Conservation (phyloP, 2,797 vertebrate genomes). For the Artibeus lituratus region DNA sequence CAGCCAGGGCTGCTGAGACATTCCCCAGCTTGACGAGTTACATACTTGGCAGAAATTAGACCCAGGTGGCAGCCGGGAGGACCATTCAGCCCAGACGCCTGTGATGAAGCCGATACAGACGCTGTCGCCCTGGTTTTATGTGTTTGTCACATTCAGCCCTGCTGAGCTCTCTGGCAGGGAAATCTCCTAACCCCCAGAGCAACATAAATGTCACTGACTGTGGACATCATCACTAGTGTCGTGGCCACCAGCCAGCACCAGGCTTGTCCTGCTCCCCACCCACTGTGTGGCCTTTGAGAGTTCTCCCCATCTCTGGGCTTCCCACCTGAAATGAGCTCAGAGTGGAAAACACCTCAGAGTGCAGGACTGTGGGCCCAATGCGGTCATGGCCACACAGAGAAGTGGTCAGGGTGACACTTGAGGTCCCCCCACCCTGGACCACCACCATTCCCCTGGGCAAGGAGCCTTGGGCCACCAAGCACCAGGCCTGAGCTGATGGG, state of each 20-base stretch:
- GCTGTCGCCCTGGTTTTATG: not conserved
- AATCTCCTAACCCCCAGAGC: not conserved
- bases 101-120: conserved; percentile 30
- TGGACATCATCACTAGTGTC: not conserved
- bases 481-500: not conserved
- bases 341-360: not conserved
- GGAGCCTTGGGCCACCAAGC: not conserved
- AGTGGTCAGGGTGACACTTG: not conserved
- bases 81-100: not conserved
- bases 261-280: not conserved
- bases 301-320: not conserved
- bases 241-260: not conserved
- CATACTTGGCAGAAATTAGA: conserved; percentile 23
- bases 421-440: not conserved
- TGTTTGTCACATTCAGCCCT: not conserved
- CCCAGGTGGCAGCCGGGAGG: not conserved
- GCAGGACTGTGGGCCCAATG: not conserved
- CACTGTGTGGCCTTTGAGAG: not conserved
- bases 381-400: not conserved
- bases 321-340: not conserved
- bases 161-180: not conserved
- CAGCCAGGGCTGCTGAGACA: not conserved
- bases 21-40: not conserved
- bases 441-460: not conserved
- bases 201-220: not conserved